These are phyloP conservation scores for Heliconius cydno DNA, from an alignment of 2,888 invertebrate species.

Conservation along the genomic window DNA sequence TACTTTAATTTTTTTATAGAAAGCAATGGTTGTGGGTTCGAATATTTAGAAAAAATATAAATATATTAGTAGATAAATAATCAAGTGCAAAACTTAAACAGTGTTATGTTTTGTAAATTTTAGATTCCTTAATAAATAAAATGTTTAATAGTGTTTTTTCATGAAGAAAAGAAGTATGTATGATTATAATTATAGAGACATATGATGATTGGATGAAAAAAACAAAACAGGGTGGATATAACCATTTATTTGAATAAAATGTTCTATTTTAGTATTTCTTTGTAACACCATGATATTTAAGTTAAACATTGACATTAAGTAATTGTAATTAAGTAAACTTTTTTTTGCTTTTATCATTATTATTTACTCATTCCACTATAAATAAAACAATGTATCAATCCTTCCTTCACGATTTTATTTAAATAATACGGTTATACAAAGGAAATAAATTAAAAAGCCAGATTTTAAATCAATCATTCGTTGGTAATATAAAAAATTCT, in stretches of 20 bases:
- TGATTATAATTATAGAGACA: not conserved
- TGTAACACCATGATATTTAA: constrained; percentile 81
- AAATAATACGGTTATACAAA: constrained; percentile 83
- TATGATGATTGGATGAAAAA: constrained; percentile 37
- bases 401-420: constrained; percentile 77
- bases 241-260: constrained; percentile 82
- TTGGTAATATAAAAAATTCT: constrained; percentile 83
- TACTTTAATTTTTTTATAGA: not conserved
- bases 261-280: constrained; percentile 79
- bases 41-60: not conserved
- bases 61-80: not conserved
- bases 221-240: constrained; percentile 71
- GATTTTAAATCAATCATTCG: constrained; percentile 80
- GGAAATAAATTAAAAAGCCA: constrained; percentile 82
- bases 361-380: constrained; percentile 67
- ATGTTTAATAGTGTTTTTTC: not conserved
- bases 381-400: constrained; percentile 82
- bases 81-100: not conserved
- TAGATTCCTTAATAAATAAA: not conserved
- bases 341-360: constrained; percentile 56
- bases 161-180: not conserved
- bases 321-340: constrained; percentile 74
- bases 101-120: not conserved
- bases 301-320: constrained; percentile 73
- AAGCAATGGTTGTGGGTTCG: not conserved